Evolutionary conservation across 2,113 vertebrate species (phyloP), one percentile per base, ranked within the genome.

Genomic region (Ranitomeya variabilis): DNA sequence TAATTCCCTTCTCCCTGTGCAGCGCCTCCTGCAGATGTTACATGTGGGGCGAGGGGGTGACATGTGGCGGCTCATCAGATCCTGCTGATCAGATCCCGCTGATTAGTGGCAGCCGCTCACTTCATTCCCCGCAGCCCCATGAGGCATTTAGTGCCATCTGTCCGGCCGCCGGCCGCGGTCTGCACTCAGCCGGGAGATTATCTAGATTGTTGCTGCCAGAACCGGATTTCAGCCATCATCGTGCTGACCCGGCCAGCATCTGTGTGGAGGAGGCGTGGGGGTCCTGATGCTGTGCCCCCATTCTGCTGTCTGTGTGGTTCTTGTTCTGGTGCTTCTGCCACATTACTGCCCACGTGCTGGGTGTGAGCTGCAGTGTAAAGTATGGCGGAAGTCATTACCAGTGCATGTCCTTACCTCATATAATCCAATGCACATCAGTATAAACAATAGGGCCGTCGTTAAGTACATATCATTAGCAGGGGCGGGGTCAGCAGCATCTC

Each of bases 131-230:
- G 37, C 37, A 45, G 37, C 37, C 37, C 37, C 37, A 45, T 45
- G 37, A 45, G 37, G 64, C 64, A 31, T 52, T 55, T 31, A n/a
- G 8, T 16, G 64, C 83, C 83, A 85, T 55, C 83, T 85, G 83
- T 71, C 66, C 80, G 12, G 51, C 14, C 13, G 71, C 18, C 13
- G 9, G 23, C 67, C 23, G 15, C 15, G 31, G 71, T 79, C 12
- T 6, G 19, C 15, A 59, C 37, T 45, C 54, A 15, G 78, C 54
- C 23, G 19, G 54, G 78, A 55, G 79, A 81, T 81, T 81, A 81
- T 81, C 79, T 31, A 14, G n/a, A 80, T 80, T 62, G 14, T 59
- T 45, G 26, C 57, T 81, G 26, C 59, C 54, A 62, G 57, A 19
- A 59, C 55, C 10, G 54, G 79, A 60, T 62, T 62, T 81, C 10